Conservation (phyloP, 2,888 invertebrate species). For the Sesia apiformis region DNA sequence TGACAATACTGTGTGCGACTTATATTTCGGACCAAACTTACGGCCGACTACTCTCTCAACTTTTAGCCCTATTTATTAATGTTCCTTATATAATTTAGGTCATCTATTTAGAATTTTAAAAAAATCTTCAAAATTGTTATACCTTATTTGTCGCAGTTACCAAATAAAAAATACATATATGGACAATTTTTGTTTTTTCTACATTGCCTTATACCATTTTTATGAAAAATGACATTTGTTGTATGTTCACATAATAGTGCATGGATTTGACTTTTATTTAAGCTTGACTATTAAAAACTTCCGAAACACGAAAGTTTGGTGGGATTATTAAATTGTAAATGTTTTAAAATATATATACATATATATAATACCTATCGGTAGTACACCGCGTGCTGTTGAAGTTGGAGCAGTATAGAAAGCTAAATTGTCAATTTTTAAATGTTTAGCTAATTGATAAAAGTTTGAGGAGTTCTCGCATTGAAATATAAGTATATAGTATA, state of each 20-base stretch:
- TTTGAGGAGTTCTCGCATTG: constrained; percentile 53
- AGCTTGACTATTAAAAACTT: neutral
- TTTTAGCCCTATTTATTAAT: constrained; percentile 5
- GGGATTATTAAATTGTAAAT: neutral
- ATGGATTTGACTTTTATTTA: neutral
- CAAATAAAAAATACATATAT: constrained; percentile 60
- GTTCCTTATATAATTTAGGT: too few relatives aligned
- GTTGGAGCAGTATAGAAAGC: constrained; percentile 21
- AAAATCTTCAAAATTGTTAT: constrained; percentile 37
- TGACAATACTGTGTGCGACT: constrained; percentile 12
- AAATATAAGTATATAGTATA: constrained; percentile 40
- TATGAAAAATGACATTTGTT: too few relatives aligned
- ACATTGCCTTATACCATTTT: too few relatives aligned
- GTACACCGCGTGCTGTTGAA: neutral
- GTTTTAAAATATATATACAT: neutral
- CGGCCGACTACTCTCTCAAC: constrained; percentile 2
- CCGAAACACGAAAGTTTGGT: neutral
- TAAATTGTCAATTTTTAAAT: constrained; percentile 69
- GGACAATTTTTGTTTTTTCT: constrained; percentile 26
- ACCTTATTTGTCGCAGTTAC: constrained; percentile 61
- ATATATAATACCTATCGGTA: neutral
- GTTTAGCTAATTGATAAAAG: constrained; percentile 48
- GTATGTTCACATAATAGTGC: neutral
- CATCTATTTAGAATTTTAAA: neutral
- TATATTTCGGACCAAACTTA: constrained; percentile 9